These are phyloP conservation scores for Acridotheres tristis DNA, from an alignment of 2,797 vertebrate genomes.

Conservation along the genomic window DNA sequence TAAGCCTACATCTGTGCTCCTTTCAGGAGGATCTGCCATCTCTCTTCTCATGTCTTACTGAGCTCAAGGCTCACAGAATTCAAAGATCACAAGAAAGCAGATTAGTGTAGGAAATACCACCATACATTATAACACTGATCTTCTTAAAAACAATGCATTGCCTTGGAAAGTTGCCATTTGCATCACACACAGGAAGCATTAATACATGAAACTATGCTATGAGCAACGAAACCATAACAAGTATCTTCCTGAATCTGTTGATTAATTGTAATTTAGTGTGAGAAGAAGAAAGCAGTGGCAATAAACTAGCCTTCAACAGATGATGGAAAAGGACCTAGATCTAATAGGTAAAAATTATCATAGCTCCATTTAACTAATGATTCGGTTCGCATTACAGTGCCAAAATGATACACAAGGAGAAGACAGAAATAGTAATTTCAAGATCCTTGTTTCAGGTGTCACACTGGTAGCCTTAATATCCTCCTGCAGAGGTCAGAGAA, in stretches of 20 bases:
- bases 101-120: conserved; percentile 7
- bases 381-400: neutral
- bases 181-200: conserved; percentile 16
- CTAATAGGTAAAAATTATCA: neutral
- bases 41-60: neutral
- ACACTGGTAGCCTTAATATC: neutral
- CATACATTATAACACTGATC: neutral
- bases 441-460: neutral
- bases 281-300: neutral
- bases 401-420: neutral
- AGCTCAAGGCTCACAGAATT: neutral
- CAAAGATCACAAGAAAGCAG: conserved; percentile 19
- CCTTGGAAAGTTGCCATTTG: conserved; percentile 44
- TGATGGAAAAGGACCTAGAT: neutral
- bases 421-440: neutral
- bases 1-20: neutral
- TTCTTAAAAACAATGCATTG: conserved; percentile 28
- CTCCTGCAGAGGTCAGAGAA: neutral
- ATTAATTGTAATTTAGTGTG: conserved; percentile 3
- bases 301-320: neutral
- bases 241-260: conserved; percentile 38
- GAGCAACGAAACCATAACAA: neutral
- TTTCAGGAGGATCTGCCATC: neutral
- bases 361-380: neutral
- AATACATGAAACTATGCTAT: conserved; percentile 16